Evolutionary conservation across 64 coral and sea anemone species (phyloP), one percentile per base, ranked within the genome.

Genomic region (Platygyra sinensis): DNA sequence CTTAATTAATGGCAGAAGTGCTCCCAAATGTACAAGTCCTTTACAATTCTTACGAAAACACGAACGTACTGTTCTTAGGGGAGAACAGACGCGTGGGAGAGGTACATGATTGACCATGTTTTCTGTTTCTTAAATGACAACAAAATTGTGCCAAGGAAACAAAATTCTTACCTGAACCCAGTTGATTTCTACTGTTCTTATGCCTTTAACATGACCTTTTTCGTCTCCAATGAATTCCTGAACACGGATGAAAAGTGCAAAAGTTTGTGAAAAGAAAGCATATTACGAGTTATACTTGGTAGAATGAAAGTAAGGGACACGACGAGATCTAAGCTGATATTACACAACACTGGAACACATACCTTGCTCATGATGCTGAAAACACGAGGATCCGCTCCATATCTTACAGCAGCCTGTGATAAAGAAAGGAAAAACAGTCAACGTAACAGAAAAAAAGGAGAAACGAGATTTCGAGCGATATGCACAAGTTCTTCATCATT

Each of bases 331-430:
- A 78, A 28, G 16, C 11, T 20, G 19, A 72, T 54, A 73, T 15
- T 46, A 3, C 33, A 36, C 33, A 8, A 13, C 29, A n/a, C 12
- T 88, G 11, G 15, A 14, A 30, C 2, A 54, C 88, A 77, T 90
- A 94, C 96, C 90, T 98, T 98, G 36, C 96, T 98, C 96, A 98
- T 94, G 10, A 93, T 95, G 62, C 94, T 98, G 76, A 95, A 98
- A 0, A 95, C 86, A 29, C 96, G 76, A 74, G 96, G 96, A 74
- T 98, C 96, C 28, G 82, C 80, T 67, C 96, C 96, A 74, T 93
- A 98, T 72, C 95, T 98, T 30, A 98, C 62, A 63, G 96, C 90
- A 72, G 94, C 96, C 96, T 98, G 25, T 33, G 22, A 32, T 32
- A 30, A 80, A 87, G 18, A 17, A 74, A 54, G 50, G 42, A 14